Conservation (phyloP, 2,113 vertebrate species). For the Sciurus niger region DNA sequence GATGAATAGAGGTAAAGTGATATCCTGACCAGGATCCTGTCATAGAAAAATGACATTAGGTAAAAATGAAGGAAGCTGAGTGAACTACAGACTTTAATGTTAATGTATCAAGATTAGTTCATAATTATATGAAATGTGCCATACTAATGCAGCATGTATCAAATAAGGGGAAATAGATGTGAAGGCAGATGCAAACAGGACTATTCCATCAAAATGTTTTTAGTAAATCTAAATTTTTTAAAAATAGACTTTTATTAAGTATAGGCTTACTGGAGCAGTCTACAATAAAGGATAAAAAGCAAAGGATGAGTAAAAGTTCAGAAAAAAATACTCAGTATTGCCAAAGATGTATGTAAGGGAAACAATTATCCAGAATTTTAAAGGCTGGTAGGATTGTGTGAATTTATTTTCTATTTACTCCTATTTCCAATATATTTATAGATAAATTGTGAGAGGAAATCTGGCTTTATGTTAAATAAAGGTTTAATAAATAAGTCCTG, state of each 20-base stretch:
- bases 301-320: neutral
- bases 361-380: constrained; percentile 26
- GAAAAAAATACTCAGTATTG: neutral
- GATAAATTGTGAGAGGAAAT: constrained; percentile 22
- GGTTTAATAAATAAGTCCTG: neutral
- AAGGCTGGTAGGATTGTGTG: neutral
- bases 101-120: neutral
- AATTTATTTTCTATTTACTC: constrained; percentile 22
- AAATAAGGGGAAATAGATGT: neutral
- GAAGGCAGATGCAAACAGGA: fast-evolving
- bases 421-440: neutral
- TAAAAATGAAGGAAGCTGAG: constrained; percentile 3
- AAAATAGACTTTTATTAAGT: neutral
- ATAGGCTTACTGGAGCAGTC: neutral
- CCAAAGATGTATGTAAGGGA: neutral
- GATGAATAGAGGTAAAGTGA: neutral
- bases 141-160: neutral
- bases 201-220: neutral
- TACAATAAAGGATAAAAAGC: neutral
- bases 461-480: neutral
- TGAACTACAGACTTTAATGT: neutral
- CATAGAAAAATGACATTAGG: neutral
- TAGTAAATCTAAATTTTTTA: neutral
- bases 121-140: neutral
- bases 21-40: neutral